phyloP scores from a whole-genome alignment of 1,140 invertebrate genomes.

The Mesaphorura yosii region DNA sequence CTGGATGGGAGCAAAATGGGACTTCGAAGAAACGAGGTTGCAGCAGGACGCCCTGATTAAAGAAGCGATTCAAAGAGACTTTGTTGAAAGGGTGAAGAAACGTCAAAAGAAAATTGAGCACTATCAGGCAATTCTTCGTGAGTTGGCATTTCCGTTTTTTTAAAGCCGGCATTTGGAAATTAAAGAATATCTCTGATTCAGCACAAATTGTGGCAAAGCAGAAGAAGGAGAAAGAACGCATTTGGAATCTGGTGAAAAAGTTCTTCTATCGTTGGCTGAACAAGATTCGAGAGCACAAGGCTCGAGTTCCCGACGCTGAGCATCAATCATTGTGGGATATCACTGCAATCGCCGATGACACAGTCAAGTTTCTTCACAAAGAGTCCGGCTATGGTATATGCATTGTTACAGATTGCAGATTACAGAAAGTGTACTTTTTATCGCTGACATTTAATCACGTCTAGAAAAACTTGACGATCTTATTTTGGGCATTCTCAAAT shows the following conservation, averaged over 20 bases:
- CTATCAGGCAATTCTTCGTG: not conserved
- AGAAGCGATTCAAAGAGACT: not conserved
- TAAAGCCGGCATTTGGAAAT: not conserved
- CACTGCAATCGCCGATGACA: slow-evolving; percentile 4
- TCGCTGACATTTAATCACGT: not conserved
- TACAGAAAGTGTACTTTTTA: not conserved
- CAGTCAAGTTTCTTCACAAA: slow-evolving; percentile 12
- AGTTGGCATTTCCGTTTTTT: not conserved
- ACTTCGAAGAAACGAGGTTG: not conserved
- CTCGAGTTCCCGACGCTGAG: slow-evolving; percentile 8
- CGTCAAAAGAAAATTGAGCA: not conserved
- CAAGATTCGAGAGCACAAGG: slow-evolving; percentile 9
- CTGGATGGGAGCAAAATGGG: not conserved
- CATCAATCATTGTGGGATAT: slow-evolving; percentile 20
- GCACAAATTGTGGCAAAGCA: not conserved
- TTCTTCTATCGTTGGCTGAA: not conserved
- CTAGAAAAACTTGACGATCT: slow-evolving; percentile 23
- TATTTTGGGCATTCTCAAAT: slow-evolving; percentile 17
- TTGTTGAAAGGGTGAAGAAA: not conserved
- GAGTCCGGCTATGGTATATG: slow-evolving; percentile 20
- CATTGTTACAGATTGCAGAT: too few relatives aligned
- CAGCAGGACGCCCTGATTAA: not conserved
- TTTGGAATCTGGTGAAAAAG: not conserved
- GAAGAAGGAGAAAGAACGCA: not conserved
- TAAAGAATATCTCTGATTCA: not conserved